Base-by-base conservation (phyloP, 2,797 vertebrate genomes). In the Macrochelys suwanniensis region DNA sequence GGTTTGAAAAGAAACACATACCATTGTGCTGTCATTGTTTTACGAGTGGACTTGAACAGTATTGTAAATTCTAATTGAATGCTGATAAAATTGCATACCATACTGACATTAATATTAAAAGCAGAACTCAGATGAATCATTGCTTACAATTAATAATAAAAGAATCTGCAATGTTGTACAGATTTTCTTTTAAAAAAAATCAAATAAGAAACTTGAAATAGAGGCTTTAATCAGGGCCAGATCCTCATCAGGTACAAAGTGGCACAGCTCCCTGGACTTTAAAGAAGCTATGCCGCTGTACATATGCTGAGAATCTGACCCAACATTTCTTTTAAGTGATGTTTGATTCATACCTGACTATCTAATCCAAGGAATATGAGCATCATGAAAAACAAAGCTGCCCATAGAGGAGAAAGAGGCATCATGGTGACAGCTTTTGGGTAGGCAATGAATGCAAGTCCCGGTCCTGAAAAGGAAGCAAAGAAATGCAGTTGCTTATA, bases 361-460 rank as follows among this genome's bases (percentile, higher is more conserved):
- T 99, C 99, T 97, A 99, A 97, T 49, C 99, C 99, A 53, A 99
- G 99, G 97, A 99, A 99, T 97, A 99, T 99, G 81, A 99, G 99
- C 99, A 99, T 99, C 99, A 99, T 99, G 97, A 99, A 99, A 98
- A 99, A 99, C 88, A 99, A 98, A 89, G 98, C 98, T 56, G 99
- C 99, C 99, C 99, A 99, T 80, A 99, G 97, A 1, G 99, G 99
- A 94, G 99, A 99, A 90, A 99, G 98, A 80, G 99, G 99, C 99
- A 99, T 99, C 99, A 99, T 99, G 49, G 99, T 99, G 56, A 99
- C 99, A 49, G 99, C 99, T 97, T 99, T 99, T 85, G 99, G 99
- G 95, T 99, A 99, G 1, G 99, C 99, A 78, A 99, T 99, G 92
- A 99, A 99, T 65, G 99, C 99, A 89, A 99, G 98, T 61, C 99